Evolutionary conservation across 2,888 invertebrate genomes (phyloP).

Genomic region (Nomada fucata): DNA sequence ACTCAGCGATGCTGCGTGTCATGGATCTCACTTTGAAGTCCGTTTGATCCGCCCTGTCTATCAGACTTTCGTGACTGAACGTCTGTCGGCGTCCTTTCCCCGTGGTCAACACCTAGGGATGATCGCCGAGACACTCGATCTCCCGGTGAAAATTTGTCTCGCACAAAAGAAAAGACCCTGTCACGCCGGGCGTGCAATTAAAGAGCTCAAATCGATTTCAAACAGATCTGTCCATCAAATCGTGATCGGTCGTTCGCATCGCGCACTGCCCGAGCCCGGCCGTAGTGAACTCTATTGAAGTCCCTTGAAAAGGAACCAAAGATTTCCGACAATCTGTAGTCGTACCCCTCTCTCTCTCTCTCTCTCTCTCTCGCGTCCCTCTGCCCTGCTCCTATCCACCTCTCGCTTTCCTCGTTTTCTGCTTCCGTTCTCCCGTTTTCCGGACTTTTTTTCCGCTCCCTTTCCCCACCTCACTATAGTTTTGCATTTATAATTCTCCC

Average conservation of each 20-base stretch:
- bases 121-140: constrained; percentile 47
- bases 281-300: constrained; percentile 53
- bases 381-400: background rate
- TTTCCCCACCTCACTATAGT: background rate
- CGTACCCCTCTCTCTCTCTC: background rate
- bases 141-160: constrained; percentile 47
- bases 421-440: constrained; percentile 6
- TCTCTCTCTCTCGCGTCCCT: background rate
- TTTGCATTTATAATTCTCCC: constrained; percentile 32
- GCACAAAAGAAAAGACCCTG: constrained; percentile 54
- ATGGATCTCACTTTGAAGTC: constrained; percentile 56
- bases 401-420: constrained; percentile 25
- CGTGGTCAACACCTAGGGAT: constrained; percentile 32
- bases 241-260: constrained; percentile 57
- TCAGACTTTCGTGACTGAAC: constrained; percentile 31
- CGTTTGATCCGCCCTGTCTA: constrained; percentile 50
- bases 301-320: constrained; percentile 56
- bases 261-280: constrained; percentile 58
- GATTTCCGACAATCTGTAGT: constrained; percentile 34
- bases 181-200: constrained; percentile 42
- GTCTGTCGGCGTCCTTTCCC: constrained; percentile 34
- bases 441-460: constrained; percentile 12
- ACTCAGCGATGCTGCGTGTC: constrained; percentile 51
- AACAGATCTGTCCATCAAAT: constrained; percentile 44
- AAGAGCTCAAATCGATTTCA: constrained; percentile 39